These are phyloP conservation scores for Mantis religiosa DNA, from an alignment of 2,888 invertebrate genomes.

Conservation along the genomic window DNA sequence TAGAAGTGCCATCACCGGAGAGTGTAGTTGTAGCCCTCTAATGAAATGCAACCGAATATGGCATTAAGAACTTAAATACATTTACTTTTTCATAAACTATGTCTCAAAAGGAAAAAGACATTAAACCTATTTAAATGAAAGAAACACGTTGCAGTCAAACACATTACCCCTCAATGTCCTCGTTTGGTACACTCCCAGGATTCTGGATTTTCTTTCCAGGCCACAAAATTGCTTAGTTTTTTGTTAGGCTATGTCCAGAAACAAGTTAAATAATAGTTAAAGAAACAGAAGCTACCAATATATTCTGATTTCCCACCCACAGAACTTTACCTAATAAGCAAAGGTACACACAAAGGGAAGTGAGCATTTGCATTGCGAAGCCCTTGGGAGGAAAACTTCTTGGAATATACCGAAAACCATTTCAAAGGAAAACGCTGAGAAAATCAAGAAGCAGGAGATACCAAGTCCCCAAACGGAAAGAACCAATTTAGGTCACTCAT, in stretches of 20 bases:
- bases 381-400: background rate
- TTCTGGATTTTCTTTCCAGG: no score
- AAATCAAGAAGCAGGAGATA: background rate
- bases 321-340: background rate
- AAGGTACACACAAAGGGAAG: background rate
- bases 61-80: no score
- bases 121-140: no score
- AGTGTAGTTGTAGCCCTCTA: no score
- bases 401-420: background rate
- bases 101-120: no score
- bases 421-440: background rate
- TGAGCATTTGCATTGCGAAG: background rate
- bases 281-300: background rate
- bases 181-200: no score
- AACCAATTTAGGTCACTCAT: background rate
- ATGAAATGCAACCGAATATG: no score
- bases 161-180: no score
- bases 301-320: background rate
- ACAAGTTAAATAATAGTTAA: background rate
- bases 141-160: no score
- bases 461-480: background rate
- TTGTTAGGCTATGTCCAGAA: background rate
- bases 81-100: no score
- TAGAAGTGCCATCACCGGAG: no score
- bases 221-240: no score